Conservation (phyloP, 2,113 vertebrate genomes). For the Oncorhynchus keta region DNA sequence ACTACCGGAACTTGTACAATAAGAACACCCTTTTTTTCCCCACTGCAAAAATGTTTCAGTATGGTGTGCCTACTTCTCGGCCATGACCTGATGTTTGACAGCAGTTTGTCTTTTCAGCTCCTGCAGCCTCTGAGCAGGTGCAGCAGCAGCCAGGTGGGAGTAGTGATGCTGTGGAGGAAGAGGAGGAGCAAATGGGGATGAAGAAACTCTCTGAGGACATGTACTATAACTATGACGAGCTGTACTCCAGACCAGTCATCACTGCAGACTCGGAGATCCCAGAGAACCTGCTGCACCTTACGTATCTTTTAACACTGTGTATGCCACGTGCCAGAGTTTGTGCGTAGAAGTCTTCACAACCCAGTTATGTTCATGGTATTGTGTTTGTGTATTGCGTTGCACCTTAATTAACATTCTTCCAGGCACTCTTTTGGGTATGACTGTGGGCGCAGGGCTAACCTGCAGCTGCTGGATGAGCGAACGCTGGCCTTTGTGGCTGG, state of each 20-base stretch:
- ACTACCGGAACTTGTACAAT: neutral
- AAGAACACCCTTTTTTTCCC: neutral
- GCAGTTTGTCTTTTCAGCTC: neutral
- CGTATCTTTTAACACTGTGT: constrained; percentile 79
- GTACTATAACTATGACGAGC: constrained; percentile 76
- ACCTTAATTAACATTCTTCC: constrained; percentile 30
- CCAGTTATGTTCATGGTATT: neutral
- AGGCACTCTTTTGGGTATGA: constrained; percentile 96
- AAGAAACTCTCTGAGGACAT: constrained; percentile 61
- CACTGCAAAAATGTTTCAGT: too few relatives aligned
- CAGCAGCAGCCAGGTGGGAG: neutral
- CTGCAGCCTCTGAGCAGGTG: neutral
- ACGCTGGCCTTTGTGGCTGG: constrained; percentile 86
- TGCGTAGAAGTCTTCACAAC: too few relatives aligned
- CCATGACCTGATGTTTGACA: neutral
- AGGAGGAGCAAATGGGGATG: constrained; percentile 3
- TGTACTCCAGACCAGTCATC: constrained; percentile 76
- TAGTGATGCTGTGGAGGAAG: constrained; percentile 2
- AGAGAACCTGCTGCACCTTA: constrained; percentile 77
- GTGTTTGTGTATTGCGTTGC: neutral
- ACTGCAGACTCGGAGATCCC: constrained; percentile 76
- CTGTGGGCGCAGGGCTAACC: constrained; percentile 80
- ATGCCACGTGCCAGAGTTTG: neutral
- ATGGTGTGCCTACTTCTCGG: too few relatives aligned
- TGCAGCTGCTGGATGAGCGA: constrained; percentile 79